Evolutionary conservation across 64 coral and sea anemone species (phyloP), one percentile per base, ranked within the genome.

Genomic region (Actinia equina): DNA sequence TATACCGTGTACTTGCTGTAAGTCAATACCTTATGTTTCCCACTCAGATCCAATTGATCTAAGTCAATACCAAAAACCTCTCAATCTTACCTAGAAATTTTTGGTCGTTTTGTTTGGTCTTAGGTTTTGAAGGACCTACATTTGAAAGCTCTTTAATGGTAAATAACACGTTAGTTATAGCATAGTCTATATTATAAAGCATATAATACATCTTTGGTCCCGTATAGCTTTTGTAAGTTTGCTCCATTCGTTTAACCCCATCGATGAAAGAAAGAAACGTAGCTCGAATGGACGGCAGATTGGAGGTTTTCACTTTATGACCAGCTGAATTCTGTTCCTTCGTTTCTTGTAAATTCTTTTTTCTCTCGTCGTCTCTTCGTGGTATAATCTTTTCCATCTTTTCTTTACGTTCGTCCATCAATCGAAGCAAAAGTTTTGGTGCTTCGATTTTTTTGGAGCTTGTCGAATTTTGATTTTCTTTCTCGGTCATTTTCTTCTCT

Each of bases 111-210:
- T 8, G 10, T 42, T 37, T 10, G 3, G n/a, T 15, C 10, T 9
- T 1, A 9, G n/a, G 10, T 16, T n/a, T 3, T 15, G 25, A 74
- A 74, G 69, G 5, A 30, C 8, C 19, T 7, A 3, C 69, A 30
- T 41, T 42, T 12, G 42, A 4, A 1, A 74, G 13, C 11, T 42
- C 69, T 14, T 41, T 74, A 27, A 74, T 74, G 25, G 69, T 14
- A 27, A 4, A 74, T 74, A 74, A 74, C 69, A 74, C 69, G 25
- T 41, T 74, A 16, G 13, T 14, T 74, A 74, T 42, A 41, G 69
- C 69, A 74, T 74, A 74, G 26, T 74, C 69, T 37, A 74, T 14
- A 25, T 74, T 74, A 41, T 74, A 74, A n/a, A 74, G 25, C 69
- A 14, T 74, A 41, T 74, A 74, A 74, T 74, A 74, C 69, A 74